Evolutionary conservation across 2,113 vertebrate genomes (phyloP).

Genomic region (Phylloscopus whistleri): DNA sequence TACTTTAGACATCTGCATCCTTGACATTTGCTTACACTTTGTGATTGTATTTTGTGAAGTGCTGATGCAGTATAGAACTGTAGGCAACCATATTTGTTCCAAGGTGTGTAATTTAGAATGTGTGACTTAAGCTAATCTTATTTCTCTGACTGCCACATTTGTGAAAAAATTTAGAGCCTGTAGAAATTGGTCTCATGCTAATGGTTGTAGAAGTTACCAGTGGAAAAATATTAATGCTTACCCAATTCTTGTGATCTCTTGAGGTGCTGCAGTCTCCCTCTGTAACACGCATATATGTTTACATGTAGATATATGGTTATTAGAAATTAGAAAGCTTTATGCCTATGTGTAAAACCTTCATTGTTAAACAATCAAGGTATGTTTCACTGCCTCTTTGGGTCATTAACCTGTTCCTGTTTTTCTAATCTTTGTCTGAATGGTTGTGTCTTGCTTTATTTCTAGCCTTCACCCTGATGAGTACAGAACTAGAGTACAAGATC

Average conservation of each 20-base stretch:
- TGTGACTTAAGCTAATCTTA: background rate
- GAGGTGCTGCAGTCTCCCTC: background rate
- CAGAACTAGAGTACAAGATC: background rate
- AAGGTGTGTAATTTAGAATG: background rate
- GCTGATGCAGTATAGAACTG: background rate
- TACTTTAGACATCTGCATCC: background rate
- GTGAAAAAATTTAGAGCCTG: background rate
- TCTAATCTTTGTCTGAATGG: background rate
- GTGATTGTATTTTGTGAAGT: background rate
- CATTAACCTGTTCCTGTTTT: background rate
- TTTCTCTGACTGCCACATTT: background rate
- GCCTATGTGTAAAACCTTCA: background rate
- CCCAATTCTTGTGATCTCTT: background rate
- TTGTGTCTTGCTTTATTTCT: background rate
- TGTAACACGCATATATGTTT: accelerated
- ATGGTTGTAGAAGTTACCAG: background rate
- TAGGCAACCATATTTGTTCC: background rate
- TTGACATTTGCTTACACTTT: background rate
- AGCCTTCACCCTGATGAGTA: background rate
- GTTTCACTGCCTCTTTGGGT: background rate
- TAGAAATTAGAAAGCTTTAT: background rate
- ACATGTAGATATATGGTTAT: background rate
- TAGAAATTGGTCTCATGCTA: background rate
- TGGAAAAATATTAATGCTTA: background rate
- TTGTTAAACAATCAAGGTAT: background rate